Conservation (phyloP, 2,888 invertebrate species). For the Biston stratarius region DNA sequence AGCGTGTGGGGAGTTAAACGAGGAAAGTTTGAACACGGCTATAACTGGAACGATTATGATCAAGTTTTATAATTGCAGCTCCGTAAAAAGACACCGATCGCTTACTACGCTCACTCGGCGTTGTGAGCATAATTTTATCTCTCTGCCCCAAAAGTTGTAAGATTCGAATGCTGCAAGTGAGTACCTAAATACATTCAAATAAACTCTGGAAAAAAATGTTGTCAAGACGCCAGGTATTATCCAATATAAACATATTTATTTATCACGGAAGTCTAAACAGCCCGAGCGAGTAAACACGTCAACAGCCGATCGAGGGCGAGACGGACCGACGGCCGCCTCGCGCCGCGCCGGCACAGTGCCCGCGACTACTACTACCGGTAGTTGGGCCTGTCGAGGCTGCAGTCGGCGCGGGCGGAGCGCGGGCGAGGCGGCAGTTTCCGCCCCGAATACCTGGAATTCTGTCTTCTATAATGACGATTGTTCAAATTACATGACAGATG, state of each 20-base stretch:
- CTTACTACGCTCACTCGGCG: background rate
- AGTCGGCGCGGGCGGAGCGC: too few relatives aligned
- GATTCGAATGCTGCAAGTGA: too few relatives aligned
- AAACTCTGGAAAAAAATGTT: background rate
- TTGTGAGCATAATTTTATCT: background rate
- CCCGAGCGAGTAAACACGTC: conserved; percentile 17
- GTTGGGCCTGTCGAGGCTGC: too few relatives aligned
- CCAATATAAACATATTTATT: conserved; percentile 13
- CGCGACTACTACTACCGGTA: too few relatives aligned
- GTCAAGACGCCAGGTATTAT: background rate
- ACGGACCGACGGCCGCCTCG: too few relatives aligned
- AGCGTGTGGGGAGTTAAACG: conserved; percentile 9
- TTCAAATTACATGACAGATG: too few relatives aligned
- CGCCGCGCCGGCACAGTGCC: too few relatives aligned
- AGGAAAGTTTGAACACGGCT: conserved; percentile 24
- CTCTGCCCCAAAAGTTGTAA: background rate
- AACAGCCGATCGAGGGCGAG: conserved; percentile 12
- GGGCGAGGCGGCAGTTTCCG: too few relatives aligned
- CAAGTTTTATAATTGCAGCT: conserved; percentile 17
- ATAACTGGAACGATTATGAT: conserved; percentile 17
- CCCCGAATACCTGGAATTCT: too few relatives aligned
- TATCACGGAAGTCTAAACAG: conserved; percentile 21
- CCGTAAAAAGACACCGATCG: background rate
- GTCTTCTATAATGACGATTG: too few relatives aligned
- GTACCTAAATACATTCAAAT: too few relatives aligned